Percentiles rank a stretch among this genome's conserved stretches.
These are phyloP conservation scores for Wiebesia pumilae DNA, from an alignment of 1,140 invertebrate species.

Conservation along the genomic window DNA sequence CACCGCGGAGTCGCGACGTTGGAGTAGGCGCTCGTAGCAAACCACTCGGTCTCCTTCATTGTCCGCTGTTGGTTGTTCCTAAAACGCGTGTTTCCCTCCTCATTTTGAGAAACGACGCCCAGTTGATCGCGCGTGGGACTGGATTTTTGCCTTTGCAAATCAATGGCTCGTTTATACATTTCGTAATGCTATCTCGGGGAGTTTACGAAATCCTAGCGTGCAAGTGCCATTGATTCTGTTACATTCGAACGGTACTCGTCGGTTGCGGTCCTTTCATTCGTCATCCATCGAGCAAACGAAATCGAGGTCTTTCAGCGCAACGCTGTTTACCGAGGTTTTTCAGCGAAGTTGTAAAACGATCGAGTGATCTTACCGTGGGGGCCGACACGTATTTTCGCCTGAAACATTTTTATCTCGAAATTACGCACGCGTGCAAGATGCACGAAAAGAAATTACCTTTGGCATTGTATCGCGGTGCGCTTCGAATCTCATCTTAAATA, in stretches of 20 bases:
- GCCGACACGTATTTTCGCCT: not conserved
- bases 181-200: not conserved
- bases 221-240: not conserved
- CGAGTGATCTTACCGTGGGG: not conserved
- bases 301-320: too few relatives aligned
- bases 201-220: not conserved
- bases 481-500: not conserved
- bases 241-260: not conserved
- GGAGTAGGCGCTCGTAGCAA: conserved; percentile 14
- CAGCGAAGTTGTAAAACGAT: not conserved
- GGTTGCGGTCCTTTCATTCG: not conserved
- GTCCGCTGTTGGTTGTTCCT: not conserved
- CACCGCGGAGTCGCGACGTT: not conserved
- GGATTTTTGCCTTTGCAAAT: not conserved
- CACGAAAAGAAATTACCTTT: not conserved
- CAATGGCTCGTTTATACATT: not conserved
- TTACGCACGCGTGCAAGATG: not conserved
- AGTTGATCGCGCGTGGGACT: not conserved
- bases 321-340: too few relatives aligned
- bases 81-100: too few relatives aligned
- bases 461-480: not conserved
- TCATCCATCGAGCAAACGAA: not conserved
- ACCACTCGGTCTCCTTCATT: not conserved
- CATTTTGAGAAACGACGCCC: too few relatives aligned
- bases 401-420: not conserved